Base-by-base conservation (phyloP, 2,888 invertebrate species). In the Noctua janthe region DNA sequence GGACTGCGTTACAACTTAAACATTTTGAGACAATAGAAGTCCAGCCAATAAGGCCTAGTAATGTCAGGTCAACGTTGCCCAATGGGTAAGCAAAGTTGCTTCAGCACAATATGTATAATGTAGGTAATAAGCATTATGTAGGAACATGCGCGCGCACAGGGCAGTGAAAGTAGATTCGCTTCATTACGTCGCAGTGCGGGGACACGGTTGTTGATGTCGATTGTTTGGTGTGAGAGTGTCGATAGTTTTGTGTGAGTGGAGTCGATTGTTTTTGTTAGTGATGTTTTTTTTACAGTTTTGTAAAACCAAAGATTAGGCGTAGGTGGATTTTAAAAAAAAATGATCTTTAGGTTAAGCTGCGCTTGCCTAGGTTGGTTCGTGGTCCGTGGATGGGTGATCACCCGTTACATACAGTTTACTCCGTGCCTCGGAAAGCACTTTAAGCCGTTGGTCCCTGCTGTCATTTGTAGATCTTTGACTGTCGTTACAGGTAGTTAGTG, bases 91-190 rank as follows among this genome's bases (percentile, higher is more conserved):
- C 70, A 47, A 71, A 49, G 39, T 86, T 69, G 64, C 56, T 43
- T 72, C n/a, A 59, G 64, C 20, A 75, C 76, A 71, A 76, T 64
- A 71, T 47, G 87, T 73, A 89, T 77, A 76, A 78, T 66, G 76
- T 86, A 79, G 74, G 83, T 84, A 90, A 84, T 84, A 81, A 76
- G 49, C 80, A 82, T 86, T 76, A 86, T 86, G 87, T 86, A 89
- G 88, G 89, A 85, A 87, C 84, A 74, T 62, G 81, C 82, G 59
- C 84, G 17, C 56, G 80, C 84, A 54, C 84, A 83, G 84, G 84
- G 75, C 86, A 76, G 91, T 92, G 92, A 92, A 92, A 92, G 92
- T 91, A 82, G 90, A 89, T 78, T 82, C 82, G 92, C 89, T 85
- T 90, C 91, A 91, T 83, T 90, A 86, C 84, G 62, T 69, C 39